These are phyloP conservation scores for Brachionus manjavacas DNA, from an alignment of 1,140 invertebrate species.

Conservation along the genomic window DNA sequence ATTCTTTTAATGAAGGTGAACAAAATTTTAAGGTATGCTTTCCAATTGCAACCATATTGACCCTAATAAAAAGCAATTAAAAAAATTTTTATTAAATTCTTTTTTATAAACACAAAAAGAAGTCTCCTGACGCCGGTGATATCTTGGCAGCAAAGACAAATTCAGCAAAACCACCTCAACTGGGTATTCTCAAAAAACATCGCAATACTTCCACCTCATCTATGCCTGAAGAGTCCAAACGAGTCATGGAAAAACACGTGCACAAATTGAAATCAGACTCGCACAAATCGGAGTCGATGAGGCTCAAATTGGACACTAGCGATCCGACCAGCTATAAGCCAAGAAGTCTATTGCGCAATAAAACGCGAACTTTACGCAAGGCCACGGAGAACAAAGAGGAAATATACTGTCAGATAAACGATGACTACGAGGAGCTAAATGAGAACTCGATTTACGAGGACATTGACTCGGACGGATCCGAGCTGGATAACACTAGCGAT, in stretches of 20 bases:
- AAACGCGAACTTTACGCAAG: not conserved
- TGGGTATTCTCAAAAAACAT: not conserved
- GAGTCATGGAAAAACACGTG: not conserved
- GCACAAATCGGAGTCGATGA: not conserved
- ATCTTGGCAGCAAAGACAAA: not conserved
- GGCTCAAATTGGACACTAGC: not conserved
- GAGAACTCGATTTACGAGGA: slow-evolving; percentile 26
- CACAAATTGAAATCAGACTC: not conserved
- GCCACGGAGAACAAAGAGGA: not conserved
- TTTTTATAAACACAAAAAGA: not conserved
- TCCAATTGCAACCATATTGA: not conserved
- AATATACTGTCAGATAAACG: slow-evolving; percentile 33
- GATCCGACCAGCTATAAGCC: slow-evolving; percentile 1
- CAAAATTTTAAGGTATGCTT: not conserved
- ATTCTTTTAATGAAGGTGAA: not conserved
- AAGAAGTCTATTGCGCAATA: not conserved
- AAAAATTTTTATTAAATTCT: not conserved
- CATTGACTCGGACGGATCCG: not conserved
- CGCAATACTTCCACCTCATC: slow-evolving; percentile 12
- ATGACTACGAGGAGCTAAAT: not conserved
- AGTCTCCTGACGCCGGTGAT: not conserved
- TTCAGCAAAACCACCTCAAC: not conserved
- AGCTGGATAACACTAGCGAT: not conserved
- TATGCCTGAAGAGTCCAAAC: not conserved
- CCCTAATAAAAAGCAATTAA: not conserved